phyloP scores from a whole-genome alignment of 2,888 invertebrate species.

The Rambutsinella grinnellia region DNA sequence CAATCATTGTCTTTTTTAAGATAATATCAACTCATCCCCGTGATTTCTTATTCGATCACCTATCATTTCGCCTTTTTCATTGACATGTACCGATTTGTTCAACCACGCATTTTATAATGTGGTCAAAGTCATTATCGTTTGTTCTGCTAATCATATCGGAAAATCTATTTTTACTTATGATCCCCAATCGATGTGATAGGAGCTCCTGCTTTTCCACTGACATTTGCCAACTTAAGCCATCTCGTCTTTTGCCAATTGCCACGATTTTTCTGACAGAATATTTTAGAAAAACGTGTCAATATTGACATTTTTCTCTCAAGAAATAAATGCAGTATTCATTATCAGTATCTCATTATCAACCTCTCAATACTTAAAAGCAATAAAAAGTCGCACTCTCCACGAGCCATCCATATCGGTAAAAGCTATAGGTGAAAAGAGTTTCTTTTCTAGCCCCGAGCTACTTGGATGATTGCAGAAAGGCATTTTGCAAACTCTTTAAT shows the following conservation, averaged over 20 bases:
- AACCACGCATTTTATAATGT: background rate
- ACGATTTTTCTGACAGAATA: background rate
- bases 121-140: no score
- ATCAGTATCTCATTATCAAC: background rate
- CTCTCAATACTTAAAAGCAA: background rate
- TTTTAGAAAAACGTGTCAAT: conserved; percentile 30
- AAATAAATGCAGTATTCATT: conserved; percentile 1
- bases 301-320: conserved; percentile 23
- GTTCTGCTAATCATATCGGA: background rate
- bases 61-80: background rate
- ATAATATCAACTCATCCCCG: background rate
- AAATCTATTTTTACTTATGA: background rate
- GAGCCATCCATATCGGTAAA: background rate
- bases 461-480: no score
- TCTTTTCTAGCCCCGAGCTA: background rate
- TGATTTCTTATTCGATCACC: background rate
- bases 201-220: background rate
- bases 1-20: background rate
- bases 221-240: background rate
- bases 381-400: no score
- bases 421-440: background rate
- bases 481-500: background rate
- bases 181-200: background rate
- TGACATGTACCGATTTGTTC: background rate
- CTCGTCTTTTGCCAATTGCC: background rate